phyloP scores from a whole-genome alignment of 2,797 vertebrate species.

The Schizopygopsis malacanthus region DNA sequence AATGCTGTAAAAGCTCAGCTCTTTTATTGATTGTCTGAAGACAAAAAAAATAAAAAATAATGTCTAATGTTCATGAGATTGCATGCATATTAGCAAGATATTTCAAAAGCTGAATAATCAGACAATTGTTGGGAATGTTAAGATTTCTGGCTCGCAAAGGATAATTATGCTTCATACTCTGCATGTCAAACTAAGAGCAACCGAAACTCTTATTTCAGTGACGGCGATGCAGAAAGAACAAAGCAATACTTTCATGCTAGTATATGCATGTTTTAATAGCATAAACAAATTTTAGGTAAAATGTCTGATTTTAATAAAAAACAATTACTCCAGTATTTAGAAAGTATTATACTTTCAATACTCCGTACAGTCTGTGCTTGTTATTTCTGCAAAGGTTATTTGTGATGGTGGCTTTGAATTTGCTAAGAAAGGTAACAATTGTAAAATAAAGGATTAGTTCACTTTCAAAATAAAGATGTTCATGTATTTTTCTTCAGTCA shows the following conservation, averaged over 20 bases:
- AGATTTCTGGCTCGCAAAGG: not conserved
- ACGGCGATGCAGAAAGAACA: not conserved
- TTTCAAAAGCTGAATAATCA: not conserved
- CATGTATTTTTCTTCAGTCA: not conserved
- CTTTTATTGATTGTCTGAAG: not conserved
- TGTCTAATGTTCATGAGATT: not conserved
- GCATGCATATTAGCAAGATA: not conserved
- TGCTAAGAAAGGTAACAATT: not conserved
- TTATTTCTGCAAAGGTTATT: not conserved
- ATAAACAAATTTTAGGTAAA: not conserved
- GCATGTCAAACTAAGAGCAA: too few species aligned
- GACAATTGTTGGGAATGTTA: not conserved
- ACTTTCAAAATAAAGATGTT: not conserved
- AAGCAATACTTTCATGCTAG: not conserved
- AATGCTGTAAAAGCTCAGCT: slow-evolving; percentile 9
- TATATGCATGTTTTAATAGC: not conserved
- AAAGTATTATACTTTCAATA: too few species aligned
- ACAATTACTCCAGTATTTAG: too few species aligned
- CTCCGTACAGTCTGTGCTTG: not conserved
- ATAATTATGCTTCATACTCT: not conserved
- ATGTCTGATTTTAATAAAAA: not conserved
- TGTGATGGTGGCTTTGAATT: not conserved
- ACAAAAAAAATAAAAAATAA: not conserved
- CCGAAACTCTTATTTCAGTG: not conserved
- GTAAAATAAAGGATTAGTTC: not conserved